Evolutionary conservation across 2,797 vertebrate genomes (phyloP), one percentile per base, ranked within the genome.

Genomic region (Microctenopoma stevenorrisi): DNA sequence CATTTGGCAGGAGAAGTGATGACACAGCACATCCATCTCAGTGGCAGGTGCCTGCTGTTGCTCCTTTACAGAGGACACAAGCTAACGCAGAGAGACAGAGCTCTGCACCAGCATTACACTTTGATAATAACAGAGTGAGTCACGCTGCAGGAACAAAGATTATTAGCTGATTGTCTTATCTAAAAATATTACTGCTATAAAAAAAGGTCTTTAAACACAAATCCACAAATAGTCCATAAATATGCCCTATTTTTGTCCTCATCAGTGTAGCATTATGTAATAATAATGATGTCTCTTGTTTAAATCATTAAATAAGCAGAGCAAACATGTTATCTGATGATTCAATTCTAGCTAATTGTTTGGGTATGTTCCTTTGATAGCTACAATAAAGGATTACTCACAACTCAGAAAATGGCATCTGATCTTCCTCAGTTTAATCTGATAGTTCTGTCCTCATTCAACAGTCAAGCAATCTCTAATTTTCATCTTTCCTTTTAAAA

Each of bases 1-100:
- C 77, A 78, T 87, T 85, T 87, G 85, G 85, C 84, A 68, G 76
- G 40, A 68, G 74, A 88, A 89, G 81, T 89, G 88, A 89, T 92
- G 89, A 90, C 85, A 88, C 74, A 88, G 89, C 88, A 86, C 87
- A 89, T 87, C 77, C 77, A 81, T 89, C 86, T 86, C 75, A 9
- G 81, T 87, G 87, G 83, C 89, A 90, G 89, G 68, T 82, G 49
- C 86, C 88, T 84, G 86, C 89, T 91, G 89, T 74, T 79, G 79
- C 78, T 88, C 63, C 84, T 87, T 83, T 76, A 66, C 81, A 79
- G 86, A 86, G 81, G 84, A 84, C 72, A 72, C 77, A 76, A 62
- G 64, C 65, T 69, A 68, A 74, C 44, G 15, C 12, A 10, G 67
- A 30, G 55, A 44, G 52, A 30, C 55, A 7, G 72, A 62, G 67